These are phyloP conservation scores for Arvicanthis niloticus DNA, from an alignment of 2,113 vertebrate species.

Conservation along the genomic window DNA sequence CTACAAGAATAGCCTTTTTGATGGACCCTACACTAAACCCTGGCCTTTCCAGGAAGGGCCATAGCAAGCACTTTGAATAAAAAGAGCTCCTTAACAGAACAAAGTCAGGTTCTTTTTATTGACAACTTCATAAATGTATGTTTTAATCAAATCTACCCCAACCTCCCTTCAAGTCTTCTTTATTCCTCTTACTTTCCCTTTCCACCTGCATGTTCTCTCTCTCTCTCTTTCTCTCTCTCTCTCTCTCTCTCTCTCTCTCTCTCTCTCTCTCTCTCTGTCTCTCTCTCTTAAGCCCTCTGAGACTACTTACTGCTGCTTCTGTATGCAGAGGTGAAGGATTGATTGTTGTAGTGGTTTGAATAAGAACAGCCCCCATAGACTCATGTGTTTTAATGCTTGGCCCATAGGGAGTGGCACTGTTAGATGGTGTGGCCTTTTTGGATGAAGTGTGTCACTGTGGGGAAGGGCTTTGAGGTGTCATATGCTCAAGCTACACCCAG, in stretches of 20 bases:
- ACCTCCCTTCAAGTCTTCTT: neutral
- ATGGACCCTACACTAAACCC: slow-evolving; percentile 30
- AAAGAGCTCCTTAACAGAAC: slow-evolving; percentile 21
- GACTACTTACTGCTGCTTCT: too few relatives aligned
- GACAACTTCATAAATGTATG: neutral
- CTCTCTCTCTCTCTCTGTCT: neutral
- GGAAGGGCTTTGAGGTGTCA: neutral
- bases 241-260: neutral
- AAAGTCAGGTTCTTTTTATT: slow-evolving; percentile 6
- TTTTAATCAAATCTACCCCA: neutral
- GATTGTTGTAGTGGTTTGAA: neutral
- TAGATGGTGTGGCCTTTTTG: neutral
- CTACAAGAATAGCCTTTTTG: slow-evolving; percentile 43
- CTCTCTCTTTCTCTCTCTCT: neutral
- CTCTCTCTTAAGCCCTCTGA: too few relatives aligned
- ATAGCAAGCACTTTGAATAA: slow-evolving; percentile 28
- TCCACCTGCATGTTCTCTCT: neutral
- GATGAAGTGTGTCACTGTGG: neutral
- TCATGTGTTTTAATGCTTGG: neutral
- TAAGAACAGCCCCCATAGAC: neutral
- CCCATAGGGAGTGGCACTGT: neutral
- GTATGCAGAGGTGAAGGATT: neutral
- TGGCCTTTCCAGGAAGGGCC: neutral
- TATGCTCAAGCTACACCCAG: neutral
- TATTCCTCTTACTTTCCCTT: too few relatives aligned